A percentile compares a stretch with the other conserved stretches of the same genome.
Conservation (phyloP, 2,888 invertebrate species). For the Glomeris marginata region DNA sequence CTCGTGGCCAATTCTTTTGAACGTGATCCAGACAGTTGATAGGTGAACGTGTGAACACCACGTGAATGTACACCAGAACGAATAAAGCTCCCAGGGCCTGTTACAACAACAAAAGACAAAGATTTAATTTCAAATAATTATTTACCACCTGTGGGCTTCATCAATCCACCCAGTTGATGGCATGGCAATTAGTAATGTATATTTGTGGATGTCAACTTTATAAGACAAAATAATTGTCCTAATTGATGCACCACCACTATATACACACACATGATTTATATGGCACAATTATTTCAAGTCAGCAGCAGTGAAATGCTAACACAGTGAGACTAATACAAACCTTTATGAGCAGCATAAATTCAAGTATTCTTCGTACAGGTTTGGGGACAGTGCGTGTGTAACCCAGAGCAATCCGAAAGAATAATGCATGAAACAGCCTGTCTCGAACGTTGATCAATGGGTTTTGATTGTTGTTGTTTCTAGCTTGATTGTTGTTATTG, state of each 20-base stretch:
- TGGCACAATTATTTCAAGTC: too few species aligned
- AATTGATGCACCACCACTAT: too few species aligned
- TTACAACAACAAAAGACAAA: conserved; percentile 24
- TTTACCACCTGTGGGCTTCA: too few species aligned
- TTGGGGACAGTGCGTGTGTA: conserved; percentile 80
- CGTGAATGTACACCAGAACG: conserved; percentile 85
- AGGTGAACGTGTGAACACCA: conserved; percentile 80
- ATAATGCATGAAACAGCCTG: conserved; percentile 83
- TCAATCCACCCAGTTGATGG: too few species aligned
- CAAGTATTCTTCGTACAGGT: conserved; percentile 63
- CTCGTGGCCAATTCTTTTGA: conserved; percentile 79
- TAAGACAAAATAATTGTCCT: too few species aligned
- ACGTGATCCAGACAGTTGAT: conserved; percentile 84
- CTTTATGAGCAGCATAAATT: conserved; percentile 65
- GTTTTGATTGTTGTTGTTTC: conserved; percentile 43
- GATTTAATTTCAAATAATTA: conserved; percentile 1
- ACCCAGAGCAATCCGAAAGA: conserved; percentile 76
- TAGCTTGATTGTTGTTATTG: conserved; percentile 19
- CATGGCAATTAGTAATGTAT: too few species aligned
- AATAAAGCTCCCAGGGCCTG: conserved; percentile 71
- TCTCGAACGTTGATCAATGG: conserved; percentile 74
- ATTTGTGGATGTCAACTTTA: too few species aligned
- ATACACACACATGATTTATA: too few species aligned
- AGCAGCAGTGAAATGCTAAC: too few species aligned
- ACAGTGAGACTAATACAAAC: too few species aligned